Base-by-base conservation (phyloP, 2,888 invertebrate genomes). In the Drosophila pseudotakahashii region DNA sequence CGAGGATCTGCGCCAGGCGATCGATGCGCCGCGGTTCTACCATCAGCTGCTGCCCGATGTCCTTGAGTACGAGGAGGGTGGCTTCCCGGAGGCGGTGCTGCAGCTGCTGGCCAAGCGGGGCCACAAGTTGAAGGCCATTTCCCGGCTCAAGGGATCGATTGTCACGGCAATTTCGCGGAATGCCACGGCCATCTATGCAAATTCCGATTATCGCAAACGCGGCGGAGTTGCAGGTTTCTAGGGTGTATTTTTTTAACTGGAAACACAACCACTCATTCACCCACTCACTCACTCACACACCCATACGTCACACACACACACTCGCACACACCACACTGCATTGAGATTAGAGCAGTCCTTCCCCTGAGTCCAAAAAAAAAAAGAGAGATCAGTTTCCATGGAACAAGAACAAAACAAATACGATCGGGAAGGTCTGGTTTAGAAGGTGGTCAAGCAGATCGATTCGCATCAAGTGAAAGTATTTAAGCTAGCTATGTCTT, bases 21-120 rank as follows among this genome's bases (percentile, higher is more conserved):
- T 97, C 58, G 94, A 95, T 85, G 93, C 94, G 0, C 94, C 94
- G 0, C 94, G 98, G 57, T 92, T 98, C 30, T 98, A 98, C 92
- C 97, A 98, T 90, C 98, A 98, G 89, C 94, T 98, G 37, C 91
- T 95, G 51, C 97, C 97, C 0, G 95, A 96, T 94, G 92, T 93
- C 67, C 91, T 97, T 2, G 92, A 94, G 60, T 94, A 95, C 80
- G 97, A 97, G 88, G 89, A 91, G 4, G 94, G 93, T 95, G 92
- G 78, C 53, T 81, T 88, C 19, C 61, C 80, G 16, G 83, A 90
- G 94, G 93, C 94, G 75, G 92, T 96, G 48, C 88, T 96, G 9
- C 92, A 94, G 55, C 95, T 95, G 0, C 91, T 97, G 5, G 91
- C 93, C 82, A 92, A 92, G 3, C 93, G 95, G 76, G 97, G 97